Base-by-base conservation (phyloP, 92 coral and sea anemone species). In the Galaxea fascicularis region DNA sequence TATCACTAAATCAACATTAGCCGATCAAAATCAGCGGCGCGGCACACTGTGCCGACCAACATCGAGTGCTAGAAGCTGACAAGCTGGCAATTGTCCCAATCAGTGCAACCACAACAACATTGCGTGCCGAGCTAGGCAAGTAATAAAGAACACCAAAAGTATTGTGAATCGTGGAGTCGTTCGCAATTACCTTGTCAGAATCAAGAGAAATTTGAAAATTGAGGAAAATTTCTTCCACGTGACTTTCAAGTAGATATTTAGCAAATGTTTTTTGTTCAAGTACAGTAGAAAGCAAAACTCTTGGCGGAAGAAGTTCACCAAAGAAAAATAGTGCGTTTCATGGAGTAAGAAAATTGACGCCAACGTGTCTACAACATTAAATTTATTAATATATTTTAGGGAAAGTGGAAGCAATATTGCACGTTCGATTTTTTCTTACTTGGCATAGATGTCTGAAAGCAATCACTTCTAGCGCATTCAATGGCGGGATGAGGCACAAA, bases 11-110 rank as follows among this genome's bases (percentile, higher is more conserved):
- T 35, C 41, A 35, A 35, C 41, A n/a, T n/a, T n/a, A 35, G 41
- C 6, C 6, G 41, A 35, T 35, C 41, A 35, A 35, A 35, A 35
- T 35, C 22, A 57, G 63, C 22, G 22, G 59, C 18, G 59, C 17
- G 59, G n/a, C 63, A 17, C 22, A 49, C 1, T 3, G 13, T 49
- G 54, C 54, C 54, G 54, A 49, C 54, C 51, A 5, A 49, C 15
- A 10, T 0, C 54, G 1, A 49, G 0, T 49, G 13, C 3, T 0
- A 49, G 10, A 49, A 49, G 25, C 67, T 62, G 8, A 62, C 14
- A 62, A 22, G 67, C 26, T 62, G 67, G 67, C 67, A 24, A 31
- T 62, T 26, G 24, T 62, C 67, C 67, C 67, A 62, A 62, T 21
- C 63, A n/a, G n/a, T n/a, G n/a, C n/a, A 57, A 57, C 17, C 22